Conservation (phyloP, 2,113 vertebrate genomes). For the Dissostichus mawsoni region DNA sequence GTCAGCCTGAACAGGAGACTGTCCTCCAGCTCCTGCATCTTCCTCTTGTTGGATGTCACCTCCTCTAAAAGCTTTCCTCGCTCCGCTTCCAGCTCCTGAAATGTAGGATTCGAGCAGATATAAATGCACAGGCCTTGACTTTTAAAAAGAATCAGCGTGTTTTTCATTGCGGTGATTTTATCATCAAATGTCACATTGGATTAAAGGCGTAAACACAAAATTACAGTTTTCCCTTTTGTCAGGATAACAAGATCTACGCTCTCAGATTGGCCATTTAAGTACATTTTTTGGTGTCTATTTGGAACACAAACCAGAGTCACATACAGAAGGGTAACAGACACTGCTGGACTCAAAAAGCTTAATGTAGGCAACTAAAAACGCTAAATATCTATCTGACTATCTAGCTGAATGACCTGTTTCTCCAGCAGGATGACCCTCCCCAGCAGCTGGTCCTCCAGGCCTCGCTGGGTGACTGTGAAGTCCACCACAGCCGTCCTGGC, state of each 20-base stretch:
- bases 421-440: slow-evolving; percentile 95
- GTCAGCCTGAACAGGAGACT: slow-evolving; percentile 93
- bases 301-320: no score
- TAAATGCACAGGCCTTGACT: neutral
- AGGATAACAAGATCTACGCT: no score
- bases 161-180: no score
- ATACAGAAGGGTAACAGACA: no score
- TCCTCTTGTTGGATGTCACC: slow-evolving; percentile 92
- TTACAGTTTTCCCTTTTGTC: no score
- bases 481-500: slow-evolving; percentile 94
- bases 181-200: no score
- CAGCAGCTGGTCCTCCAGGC: slow-evolving; percentile 95
- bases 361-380: no score
- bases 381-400: neutral
- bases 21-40: slow-evolving; percentile 96
- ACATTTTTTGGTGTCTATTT: no score
- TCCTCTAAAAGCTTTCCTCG: slow-evolving; percentile 92
- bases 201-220: no score
- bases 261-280: no score
- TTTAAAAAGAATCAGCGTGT: neutral
- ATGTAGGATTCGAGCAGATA: slow-evolving; percentile 10
- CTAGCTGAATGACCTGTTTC: slow-evolving; percentile 87
- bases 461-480: slow-evolving; percentile 96
- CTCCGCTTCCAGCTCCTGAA: slow-evolving; percentile 94
- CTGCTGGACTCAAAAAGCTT: no score